Evolutionary conservation across 2,113 vertebrate species (phyloP), one percentile per base, ranked within the genome.

Genomic region (Eolophus roseicapilla): DNA sequence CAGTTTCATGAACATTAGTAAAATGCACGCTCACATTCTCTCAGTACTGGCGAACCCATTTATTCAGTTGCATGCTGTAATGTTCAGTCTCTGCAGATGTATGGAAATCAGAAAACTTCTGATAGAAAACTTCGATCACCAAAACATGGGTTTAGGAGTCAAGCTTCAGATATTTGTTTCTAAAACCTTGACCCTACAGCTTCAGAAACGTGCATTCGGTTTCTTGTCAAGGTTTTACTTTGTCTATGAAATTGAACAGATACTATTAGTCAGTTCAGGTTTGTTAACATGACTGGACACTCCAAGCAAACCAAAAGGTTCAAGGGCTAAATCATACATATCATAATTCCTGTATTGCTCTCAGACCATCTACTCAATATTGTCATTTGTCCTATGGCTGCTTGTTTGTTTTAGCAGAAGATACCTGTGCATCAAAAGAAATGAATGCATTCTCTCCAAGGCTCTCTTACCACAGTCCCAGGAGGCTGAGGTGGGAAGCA

Each of bases 11-110:
- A 71, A 12, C 25, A 4, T 81, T 27, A 50, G 20, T 60, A 47
- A 46, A 79, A 31, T 37, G 41, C n/a, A 12, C 25, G 3, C 7
- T 84, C 19, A 12, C 19, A 1, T 81, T 65, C 55, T 52, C 50
- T 76, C 33, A 13, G 11, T 55, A 1, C 41, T 49, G 67, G 9
- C 31, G 15, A 62, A 57, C 31, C 13, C 0, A 0, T 78, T 89
- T 29, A 27, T 82, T 87, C 13, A 33, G 7, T 39, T 87, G 57
- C 50, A 21, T 23, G 19, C 62, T 59, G 21, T 6, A 43, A 4
- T 39, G 28, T 68, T 83, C 35, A n/a, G 33, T 68, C 39, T 82
- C 55, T 71, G 25, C 37, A 50, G 31, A 33, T 41, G 60, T 53
- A 4, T 75, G 53, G 52, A 86, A 93, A 87, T n/a, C 17, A 27